Conservation (phyloP, 1,140 invertebrate species). For the Anoplolepis gracilipes region DNA sequence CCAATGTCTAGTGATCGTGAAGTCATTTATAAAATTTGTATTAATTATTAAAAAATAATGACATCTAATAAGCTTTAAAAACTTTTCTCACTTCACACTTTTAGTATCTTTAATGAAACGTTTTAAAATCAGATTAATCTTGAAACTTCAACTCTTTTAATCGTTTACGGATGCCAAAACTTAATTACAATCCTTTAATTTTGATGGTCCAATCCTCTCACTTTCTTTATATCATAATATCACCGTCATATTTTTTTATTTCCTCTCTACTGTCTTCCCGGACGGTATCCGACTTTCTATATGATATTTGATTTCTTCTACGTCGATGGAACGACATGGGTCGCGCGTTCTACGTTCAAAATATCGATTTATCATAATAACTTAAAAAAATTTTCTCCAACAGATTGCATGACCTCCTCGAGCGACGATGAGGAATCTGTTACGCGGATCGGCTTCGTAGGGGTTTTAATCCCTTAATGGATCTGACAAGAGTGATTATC, state of each 20-base stretch:
- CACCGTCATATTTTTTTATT: neutral
- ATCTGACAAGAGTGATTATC: slow-evolving; percentile 63
- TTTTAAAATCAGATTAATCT: neutral
- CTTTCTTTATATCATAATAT: slow-evolving; percentile 5
- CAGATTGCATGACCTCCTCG: slow-evolving; percentile 57
- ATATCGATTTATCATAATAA: slow-evolving; percentile 52
- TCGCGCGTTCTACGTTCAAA: neutral
- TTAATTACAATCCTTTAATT: slow-evolving; percentile 19
- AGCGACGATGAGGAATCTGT: slow-evolving; percentile 59
- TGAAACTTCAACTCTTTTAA: neutral
- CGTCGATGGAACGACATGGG: slow-evolving; percentile 1
- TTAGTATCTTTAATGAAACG: neutral
- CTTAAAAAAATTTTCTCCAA: slow-evolving; percentile 50
- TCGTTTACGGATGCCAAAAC: neutral
- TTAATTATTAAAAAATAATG: neutral
- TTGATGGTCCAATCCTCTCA: neutral
- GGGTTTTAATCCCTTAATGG: slow-evolving; percentile 62
- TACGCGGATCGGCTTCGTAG: slow-evolving; percentile 58
- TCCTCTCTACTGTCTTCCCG: neutral
- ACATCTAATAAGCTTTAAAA: too few species aligned
- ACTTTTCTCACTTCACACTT: neutral
- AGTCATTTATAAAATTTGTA: neutral
- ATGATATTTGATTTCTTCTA: neutral
- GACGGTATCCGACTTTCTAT: neutral
- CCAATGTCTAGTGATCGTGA: neutral